A percentile compares a stretch with the other conserved stretches of the same genome.
These are phyloP conservation scores for Stratiomys singularior DNA, from an alignment of 2,888 invertebrate genomes.

Conservation along the genomic window DNA sequence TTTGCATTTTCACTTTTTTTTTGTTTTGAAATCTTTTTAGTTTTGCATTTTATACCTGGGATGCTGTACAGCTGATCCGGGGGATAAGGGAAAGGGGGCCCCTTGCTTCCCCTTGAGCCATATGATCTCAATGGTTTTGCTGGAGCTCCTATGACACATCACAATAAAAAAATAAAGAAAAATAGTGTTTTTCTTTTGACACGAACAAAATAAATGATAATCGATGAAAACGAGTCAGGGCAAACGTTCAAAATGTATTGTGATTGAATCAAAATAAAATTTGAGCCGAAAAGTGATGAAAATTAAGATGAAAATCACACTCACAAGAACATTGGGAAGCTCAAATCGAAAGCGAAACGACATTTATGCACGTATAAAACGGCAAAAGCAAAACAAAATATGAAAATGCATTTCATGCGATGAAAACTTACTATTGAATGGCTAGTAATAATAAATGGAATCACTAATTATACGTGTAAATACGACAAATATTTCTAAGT, in stretches of 20 bases:
- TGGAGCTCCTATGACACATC: conserved; percentile 63
- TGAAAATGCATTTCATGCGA: too few relatives aligned
- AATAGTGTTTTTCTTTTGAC: conserved; percentile 26
- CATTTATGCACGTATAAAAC: background rate
- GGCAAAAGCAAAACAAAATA: background rate
- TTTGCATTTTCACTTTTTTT: conserved; percentile 34
- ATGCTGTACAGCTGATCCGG: conserved; percentile 67
- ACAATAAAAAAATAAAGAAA: conserved; percentile 40
- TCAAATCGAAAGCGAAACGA: background rate
- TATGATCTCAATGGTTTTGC: conserved; percentile 66
- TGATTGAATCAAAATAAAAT: background rate
- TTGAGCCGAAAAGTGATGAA: background rate
- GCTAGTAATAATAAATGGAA: too few relatives aligned
- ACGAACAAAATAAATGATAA: conserved; percentile 14
- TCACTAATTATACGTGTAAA: too few relatives aligned
- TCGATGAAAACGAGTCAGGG: background rate
- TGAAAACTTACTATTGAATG: too few relatives aligned
- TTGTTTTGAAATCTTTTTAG: background rate
- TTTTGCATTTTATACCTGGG: conserved; percentile 62
- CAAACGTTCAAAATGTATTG: background rate
- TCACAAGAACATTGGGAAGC: background rate
- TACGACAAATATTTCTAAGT: too few relatives aligned
- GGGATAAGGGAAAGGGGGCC: conserved; percentile 65
- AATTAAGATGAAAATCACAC: background rate
- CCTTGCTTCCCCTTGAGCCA: conserved; percentile 66